phyloP scores from a whole-genome alignment of 2,888 invertebrate genomes.

The Amphipoea lucens region DNA sequence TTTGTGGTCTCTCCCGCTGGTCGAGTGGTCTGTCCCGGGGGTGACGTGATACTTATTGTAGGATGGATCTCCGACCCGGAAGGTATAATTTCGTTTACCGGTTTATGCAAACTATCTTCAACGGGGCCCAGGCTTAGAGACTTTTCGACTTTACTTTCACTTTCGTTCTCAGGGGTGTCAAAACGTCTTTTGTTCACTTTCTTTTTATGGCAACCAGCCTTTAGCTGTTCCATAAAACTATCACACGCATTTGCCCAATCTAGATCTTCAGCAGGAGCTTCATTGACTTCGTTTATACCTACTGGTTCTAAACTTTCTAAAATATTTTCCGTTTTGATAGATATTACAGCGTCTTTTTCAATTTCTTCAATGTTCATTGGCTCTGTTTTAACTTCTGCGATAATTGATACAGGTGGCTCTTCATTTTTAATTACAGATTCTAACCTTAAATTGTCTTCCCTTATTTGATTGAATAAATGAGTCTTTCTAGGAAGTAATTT shows the following conservation, averaged over 20 bases:
- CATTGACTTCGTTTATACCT: conserved; percentile 54
- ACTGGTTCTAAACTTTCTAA: conserved; percentile 73
- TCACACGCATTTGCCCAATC: conserved; percentile 94
- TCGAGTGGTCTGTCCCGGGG: conserved; percentile 26
- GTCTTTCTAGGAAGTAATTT: conserved; percentile 80
- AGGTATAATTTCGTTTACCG: conserved; percentile 46
- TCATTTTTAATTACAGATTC: conserved; percentile 92
- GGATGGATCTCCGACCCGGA: conserved; percentile 39
- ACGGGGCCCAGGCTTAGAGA: conserved; percentile 41
- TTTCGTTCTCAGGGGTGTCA: conserved; percentile 75
- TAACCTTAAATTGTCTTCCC: conserved; percentile 84
- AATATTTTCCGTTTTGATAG: conserved; percentile 82
- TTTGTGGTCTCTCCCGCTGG: not conserved
- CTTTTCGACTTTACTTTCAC: conserved; percentile 71
- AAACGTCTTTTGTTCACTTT: conserved; percentile 88
- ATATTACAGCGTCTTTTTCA: conserved; percentile 90
- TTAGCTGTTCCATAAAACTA: conserved; percentile 94
- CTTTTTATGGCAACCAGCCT: conserved; percentile 90
- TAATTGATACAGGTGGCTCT: conserved; percentile 85
- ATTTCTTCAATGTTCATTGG: conserved; percentile 92
- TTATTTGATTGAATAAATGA: conserved; percentile 87
- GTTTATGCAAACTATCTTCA: conserved; percentile 52
- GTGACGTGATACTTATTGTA: not conserved
- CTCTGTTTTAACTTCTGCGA: conserved; percentile 92
- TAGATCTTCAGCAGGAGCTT: conserved; percentile 78